Conservation (phyloP, 2,113 vertebrate genomes). For the Prionailurus viverrinus region DNA sequence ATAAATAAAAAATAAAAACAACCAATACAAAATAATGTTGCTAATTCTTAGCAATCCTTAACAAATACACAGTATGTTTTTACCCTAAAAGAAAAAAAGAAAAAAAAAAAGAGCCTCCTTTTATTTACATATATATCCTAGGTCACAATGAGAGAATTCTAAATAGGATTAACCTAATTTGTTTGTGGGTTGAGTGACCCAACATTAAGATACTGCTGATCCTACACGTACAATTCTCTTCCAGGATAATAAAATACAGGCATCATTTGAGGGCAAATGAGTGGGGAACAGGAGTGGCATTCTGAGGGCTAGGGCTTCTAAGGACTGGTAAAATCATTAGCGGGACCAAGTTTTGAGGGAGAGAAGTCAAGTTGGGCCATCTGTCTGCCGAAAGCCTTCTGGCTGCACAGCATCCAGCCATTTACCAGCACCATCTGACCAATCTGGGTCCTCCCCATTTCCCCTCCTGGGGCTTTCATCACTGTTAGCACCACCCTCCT, state of each 20-base stretch:
- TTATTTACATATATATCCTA: background rate
- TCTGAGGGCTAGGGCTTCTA: background rate
- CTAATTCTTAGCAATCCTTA: background rate
- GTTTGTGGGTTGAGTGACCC: background rate
- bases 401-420: background rate
- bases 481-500: background rate
- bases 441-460: background rate
- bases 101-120: background rate
- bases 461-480: background rate
- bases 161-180: slow-evolving; percentile 51
- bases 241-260: background rate
- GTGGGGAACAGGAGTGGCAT: background rate
- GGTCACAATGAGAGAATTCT: background rate
- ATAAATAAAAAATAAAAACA: slow-evolving; percentile 61
- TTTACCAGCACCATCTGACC: rapidly evolving
- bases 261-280: background rate
- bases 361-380: background rate
- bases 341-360: background rate
- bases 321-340: background rate
- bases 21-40: slow-evolving; percentile 20
- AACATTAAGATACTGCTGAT: background rate
- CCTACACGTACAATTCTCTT: background rate
- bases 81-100: background rate
- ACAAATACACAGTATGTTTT: background rate
- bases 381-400: background rate